Evolutionary conservation across 2,797 vertebrate genomes (phyloP).

Genomic region (Falco berigora): DNA sequence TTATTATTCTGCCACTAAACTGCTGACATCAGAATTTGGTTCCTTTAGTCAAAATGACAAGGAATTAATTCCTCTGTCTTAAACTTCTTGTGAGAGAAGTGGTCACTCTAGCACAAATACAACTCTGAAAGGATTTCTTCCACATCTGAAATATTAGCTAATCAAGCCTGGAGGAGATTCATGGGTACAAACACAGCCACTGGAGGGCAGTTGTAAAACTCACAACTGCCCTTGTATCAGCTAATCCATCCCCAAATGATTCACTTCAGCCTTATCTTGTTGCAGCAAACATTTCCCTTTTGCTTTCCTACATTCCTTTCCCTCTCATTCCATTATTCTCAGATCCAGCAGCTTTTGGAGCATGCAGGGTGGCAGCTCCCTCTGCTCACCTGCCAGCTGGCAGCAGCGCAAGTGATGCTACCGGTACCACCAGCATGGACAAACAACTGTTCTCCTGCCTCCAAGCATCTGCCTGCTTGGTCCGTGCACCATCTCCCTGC

Average conservation of each 20-base stretch:
- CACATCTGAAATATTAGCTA: background rate
- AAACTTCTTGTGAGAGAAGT: background rate
- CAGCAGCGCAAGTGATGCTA: no score
- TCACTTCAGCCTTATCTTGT: background rate
- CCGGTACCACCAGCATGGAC: background rate
- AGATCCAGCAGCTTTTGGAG: background rate
- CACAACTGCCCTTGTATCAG: background rate
- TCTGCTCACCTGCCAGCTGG: background rate
- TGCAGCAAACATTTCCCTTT: background rate
- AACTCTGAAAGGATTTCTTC: background rate
- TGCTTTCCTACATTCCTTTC: background rate
- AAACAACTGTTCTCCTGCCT: background rate
- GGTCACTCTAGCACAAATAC: background rate
- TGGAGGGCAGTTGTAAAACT: background rate
- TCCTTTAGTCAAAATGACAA: background rate
- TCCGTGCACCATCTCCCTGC: background rate
- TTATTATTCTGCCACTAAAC: background rate
- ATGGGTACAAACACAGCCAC: background rate
- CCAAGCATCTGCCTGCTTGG: accelerated
- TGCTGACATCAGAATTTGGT: background rate
- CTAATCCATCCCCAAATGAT: background rate
- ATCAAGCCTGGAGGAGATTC: background rate
- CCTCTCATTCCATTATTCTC: background rate
- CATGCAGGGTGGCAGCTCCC: background rate
- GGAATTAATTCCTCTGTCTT: background rate